Base-by-base conservation (phyloP, 2,797 vertebrate genomes). In the Amblyopsis hoosieri region DNA sequence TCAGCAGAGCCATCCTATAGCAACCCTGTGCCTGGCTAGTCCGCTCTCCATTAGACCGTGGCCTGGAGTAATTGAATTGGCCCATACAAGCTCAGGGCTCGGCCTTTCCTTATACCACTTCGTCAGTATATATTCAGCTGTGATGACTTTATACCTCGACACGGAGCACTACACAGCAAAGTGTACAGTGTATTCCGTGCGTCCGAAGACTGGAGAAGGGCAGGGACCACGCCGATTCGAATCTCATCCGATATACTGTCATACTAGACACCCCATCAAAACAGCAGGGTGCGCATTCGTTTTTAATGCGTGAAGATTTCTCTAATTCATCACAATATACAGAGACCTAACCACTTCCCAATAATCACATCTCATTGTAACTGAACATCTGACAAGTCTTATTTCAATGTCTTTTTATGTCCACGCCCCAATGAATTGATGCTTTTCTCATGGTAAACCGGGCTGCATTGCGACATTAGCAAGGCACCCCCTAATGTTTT, bases 31-130 rank as follows among this genome's bases (percentile, higher is more conserved):
- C 80, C 77, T 84, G 89, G 74, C 87, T 86, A 78, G 85, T 90
- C 86, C 82, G 76, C 87, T 90, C 83, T 89, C 84, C 84, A 90
- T 90, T 87, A 92, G 86, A 86, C 81, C 83, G 79, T 57, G 33
- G 69, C 78, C 62, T 6, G 53, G 45, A 81, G 85, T 91, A 90
- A 90, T 90, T 89, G 82, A 91, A 89, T 91, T 89, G 88, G 85
- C 81, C 85, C 76, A 82, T 72, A 86, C 86, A 89, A 82, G 87
- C 77, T 85, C 54, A 53, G 85, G 82, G 81, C 82, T 74, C 67
- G 82, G 84, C 79, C 80, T 67, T 11, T 49, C 69, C 76, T 78
- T 87, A 17, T 82, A 75, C n/a, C 62, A 76, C 70, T 81, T 79
- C 79, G 82, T 86, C 80, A 85, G 80, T 83, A 78, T 60, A 84